Base-by-base conservation (phyloP, 1,140 invertebrate genomes). In the Pogonognathellus flavescens region DNA sequence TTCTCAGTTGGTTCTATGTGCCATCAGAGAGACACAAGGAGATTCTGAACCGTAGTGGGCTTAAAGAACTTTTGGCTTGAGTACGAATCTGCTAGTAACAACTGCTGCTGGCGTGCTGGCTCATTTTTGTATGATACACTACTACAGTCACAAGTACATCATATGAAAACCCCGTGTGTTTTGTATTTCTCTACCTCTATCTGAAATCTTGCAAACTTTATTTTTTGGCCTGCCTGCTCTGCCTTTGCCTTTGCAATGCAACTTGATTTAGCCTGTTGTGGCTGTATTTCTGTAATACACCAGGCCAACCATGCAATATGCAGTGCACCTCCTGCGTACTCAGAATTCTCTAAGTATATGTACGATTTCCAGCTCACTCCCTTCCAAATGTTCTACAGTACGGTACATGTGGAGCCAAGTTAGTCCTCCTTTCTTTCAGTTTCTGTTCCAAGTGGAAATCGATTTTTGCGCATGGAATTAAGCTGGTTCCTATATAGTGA, bases 401-500 rank as follows among this genome's bases (percentile, higher is more conserved):
- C 7, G 10, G 31, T 76, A 50, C 70, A 76, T 76, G 25, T 31
- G 25, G 22, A 76, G 31, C 41, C 41, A 50, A 76, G 25, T 76
- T 76, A 49, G 14, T n/a, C 16, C 41, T 81, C 25, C 50, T 53
- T 25, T 81, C 52, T 81, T 59, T 81, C 80, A 81, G 80, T 57
- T 80, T 81, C 53, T 53, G 41, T 59, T 82, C 18, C n/a, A 82
- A 82, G 81, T 84, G 62, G 62, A 66, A 66, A 86, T 86, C 85
- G 85, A 86, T 86, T 86, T 86, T 86, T 82, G 85, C 85, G 85
- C 85, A 86, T 86, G 85, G 81, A 82, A 22, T 62, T n/a, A 22
- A 59, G 81, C 18, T 22, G n/a, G 55, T 31, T 31, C 9, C 20
- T 53, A 57, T 13, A 49, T 22, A 82, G 55, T 25, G 55, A 76